These are phyloP conservation scores for Archips crataeganus DNA, from an alignment of 2,888 invertebrate genomes.

Conservation along the genomic window DNA sequence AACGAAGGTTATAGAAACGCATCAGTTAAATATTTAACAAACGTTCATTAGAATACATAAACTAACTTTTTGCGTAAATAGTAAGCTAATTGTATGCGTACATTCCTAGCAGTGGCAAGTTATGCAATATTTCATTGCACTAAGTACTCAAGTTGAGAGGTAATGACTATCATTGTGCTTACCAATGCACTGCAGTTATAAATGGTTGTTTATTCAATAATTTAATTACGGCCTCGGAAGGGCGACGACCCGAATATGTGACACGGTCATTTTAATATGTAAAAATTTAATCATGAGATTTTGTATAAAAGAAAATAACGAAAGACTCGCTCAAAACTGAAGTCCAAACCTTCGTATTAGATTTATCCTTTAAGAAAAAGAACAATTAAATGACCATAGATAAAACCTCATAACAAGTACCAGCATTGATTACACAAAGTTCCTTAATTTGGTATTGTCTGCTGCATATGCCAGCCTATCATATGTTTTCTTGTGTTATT, in stretches of 20 bases:
- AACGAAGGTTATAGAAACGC: neutral
- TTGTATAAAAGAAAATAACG: neutral
- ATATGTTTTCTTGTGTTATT: neutral
- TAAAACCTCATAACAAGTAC: neutral
- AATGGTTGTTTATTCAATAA: neutral
- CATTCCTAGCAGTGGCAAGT: neutral
- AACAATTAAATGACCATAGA: neutral
- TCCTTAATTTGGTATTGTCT: neutral
- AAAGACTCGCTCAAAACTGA: no score
- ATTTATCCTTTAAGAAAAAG: no score
- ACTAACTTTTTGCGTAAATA: neutral
- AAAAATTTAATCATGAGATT: neutral
- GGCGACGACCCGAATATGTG: neutral
- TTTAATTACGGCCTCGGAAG: neutral
- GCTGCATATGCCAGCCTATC: neutral
- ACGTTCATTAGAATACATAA: neutral
- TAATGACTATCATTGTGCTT: neutral
- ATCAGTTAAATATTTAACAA: neutral
- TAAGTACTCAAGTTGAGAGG: neutral
- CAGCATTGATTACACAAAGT: neutral
- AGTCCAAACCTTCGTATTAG: no score
- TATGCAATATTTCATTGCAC: slow-evolving; percentile 27
- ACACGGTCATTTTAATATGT: neutral
- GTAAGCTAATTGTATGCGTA: slow-evolving; percentile 11
- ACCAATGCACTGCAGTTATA: neutral